Evolutionary conservation across 2,888 invertebrate genomes (phyloP).

Genomic region (Nomada fabriciana): DNA sequence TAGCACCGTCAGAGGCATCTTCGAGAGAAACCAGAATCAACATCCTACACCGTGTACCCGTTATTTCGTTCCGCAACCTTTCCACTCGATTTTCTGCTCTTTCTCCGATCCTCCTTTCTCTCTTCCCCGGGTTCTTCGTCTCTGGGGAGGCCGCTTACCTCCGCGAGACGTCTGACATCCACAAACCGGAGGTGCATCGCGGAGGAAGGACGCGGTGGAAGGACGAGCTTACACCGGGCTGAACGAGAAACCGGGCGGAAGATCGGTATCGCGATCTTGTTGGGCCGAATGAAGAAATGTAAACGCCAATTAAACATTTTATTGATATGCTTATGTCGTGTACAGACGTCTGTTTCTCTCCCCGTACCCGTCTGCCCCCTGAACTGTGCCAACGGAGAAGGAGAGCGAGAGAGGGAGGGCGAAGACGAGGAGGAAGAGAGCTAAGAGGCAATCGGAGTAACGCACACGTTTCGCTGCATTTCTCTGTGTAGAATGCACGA

Average conservation of each 20-base stretch:
- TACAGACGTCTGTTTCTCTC: conserved; percentile 71
- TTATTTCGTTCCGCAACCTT: conserved; percentile 23
- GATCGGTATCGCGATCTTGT: conserved; percentile 80
- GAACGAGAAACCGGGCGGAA: conserved; percentile 69
- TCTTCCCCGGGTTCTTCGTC: conserved; percentile 19
- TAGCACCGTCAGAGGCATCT: too few species aligned
- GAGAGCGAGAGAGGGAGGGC: conserved; percentile 32
- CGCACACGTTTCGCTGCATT: conserved; percentile 23
- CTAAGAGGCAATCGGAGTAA: conserved; percentile 53
- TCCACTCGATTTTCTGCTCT: conserved; percentile 46
- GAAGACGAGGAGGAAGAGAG: background rate
- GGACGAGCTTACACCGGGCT: conserved; percentile 67
- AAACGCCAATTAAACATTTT: conserved; percentile 83
- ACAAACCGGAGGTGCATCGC: conserved; percentile 45
- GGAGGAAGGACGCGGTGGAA: conserved; percentile 50
- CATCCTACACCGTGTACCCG: background rate
- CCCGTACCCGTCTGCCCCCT: background rate
- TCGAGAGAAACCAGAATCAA: too few species aligned
- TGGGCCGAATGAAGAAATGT: conserved; percentile 82
- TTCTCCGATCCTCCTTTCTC: conserved; percentile 1
- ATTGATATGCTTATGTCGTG: conserved; percentile 83
- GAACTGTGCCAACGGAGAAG: background rate
- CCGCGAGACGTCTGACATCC: conserved; percentile 60
- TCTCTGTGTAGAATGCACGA: background rate
- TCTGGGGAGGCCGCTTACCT: conserved; percentile 50